Evolutionary conservation across 2,797 vertebrate species (phyloP), one percentile per base, ranked within the genome.

Genomic region (Monodelphis domestica): DNA sequence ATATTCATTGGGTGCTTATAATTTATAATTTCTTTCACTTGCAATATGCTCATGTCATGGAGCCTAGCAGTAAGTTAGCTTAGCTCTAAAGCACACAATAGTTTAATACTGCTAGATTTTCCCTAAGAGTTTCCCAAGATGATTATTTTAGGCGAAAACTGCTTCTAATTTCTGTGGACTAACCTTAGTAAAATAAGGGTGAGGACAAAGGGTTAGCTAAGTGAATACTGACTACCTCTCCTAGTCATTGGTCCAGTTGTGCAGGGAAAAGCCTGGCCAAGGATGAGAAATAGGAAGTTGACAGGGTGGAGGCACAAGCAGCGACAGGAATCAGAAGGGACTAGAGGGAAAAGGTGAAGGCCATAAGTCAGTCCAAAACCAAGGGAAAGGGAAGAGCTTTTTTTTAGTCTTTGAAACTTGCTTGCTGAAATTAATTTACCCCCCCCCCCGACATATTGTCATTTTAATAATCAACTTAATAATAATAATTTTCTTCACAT

Each of bases 21-120:
- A 88, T 91, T 94, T 93, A 63, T 95, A 92, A 95, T 94, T 95
- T 92, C 95, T 92, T 96, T 93, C 90, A 94, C 94, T 45, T 95
- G 93, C 94, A 95, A 63, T 92, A 56, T 91, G 89, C 33, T n/a
- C 33, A 89, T 29, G 2, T 53, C 4, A 26, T 70, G 93, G 95
- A 84, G 89, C 91, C 93, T 95, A 96, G 89, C 88, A 9, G 0
- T 28, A 52, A 10, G 29, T 63, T 94, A 59, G 53, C 57, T 93
- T 92, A 89, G 90, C 33, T 63, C 50, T 89, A 96, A 95, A 78
- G 45, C 45, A 45, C 38, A 45, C 17, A 45, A 26, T 45, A 38
- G 5, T 70, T 38, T 38, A 7, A 70, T 70, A 45, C 63, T 78
- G n/a, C n/a, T 84, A 92, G 38, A 89, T 94, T 38, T 84, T 94